Percentiles rank a stretch among this genome's conserved stretches.
phyloP scores from a whole-genome alignment of 2,797 vertebrate genomes.

The Silurus lanzhouensis region DNA sequence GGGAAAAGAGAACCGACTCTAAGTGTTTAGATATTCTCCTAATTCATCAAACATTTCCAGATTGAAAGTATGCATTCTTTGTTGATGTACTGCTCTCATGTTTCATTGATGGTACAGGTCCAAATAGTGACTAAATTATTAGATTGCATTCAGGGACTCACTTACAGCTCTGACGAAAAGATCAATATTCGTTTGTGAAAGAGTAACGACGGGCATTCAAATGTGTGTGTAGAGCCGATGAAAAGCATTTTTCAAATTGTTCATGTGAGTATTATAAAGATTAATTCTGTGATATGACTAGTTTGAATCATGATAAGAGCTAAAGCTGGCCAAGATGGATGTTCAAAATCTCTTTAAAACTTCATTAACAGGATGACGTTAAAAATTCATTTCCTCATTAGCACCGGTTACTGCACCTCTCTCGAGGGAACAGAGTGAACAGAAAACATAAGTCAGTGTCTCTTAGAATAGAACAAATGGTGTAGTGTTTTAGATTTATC shows the following conservation, averaged over 20 bases:
- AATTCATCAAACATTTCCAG: slow-evolving; percentile 14
- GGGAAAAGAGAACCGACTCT: slow-evolving; percentile 16
- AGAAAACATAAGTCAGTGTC: slow-evolving; percentile 15
- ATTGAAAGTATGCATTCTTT: not conserved
- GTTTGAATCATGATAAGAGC: not conserved
- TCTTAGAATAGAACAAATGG: not conserved
- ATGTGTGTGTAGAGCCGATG: not conserved
- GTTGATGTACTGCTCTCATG: not conserved
- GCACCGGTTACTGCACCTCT: slow-evolving; percentile 23
- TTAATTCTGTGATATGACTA: not conserved
- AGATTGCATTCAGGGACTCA: slow-evolving; percentile 11
- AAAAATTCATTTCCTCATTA: slow-evolving; percentile 54
- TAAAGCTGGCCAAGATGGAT: slow-evolving; percentile 10
- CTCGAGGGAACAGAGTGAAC: slow-evolving; percentile 33
- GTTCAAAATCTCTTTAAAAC: slow-evolving; percentile 40
- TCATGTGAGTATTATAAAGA: not conserved
- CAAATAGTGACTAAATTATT: slow-evolving; percentile 6
- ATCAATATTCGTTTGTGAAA: slow-evolving; percentile 16
- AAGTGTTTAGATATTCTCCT: slow-evolving; percentile 3
- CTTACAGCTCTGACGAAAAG: slow-evolving; percentile 12
- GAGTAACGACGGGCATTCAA: not conserved
- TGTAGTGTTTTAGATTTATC: not conserved
- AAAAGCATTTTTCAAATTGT: slow-evolving; percentile 11
- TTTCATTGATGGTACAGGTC: not conserved
- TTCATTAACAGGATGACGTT: slow-evolving; percentile 50